Evolutionary conservation across 1,140 invertebrate genomes (phyloP).

Genomic region (Acyrthosiphon pisum): DNA sequence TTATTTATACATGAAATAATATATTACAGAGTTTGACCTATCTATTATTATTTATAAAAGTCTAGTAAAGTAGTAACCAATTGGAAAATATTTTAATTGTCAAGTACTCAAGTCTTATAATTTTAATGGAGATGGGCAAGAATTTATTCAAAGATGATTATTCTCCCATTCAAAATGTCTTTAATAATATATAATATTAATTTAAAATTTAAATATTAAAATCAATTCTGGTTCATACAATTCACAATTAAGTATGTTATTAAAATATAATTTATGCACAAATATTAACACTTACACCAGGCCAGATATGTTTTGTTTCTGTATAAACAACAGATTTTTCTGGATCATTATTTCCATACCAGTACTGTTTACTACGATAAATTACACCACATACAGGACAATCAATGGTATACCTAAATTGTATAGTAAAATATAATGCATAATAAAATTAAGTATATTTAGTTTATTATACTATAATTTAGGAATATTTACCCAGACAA

Average conservation of each 20-base stretch:
- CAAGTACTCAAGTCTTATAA: background rate
- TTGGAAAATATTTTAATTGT: background rate
- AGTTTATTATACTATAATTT: background rate
- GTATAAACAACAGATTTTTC: constrained; percentile 73
- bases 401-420: constrained; percentile 73
- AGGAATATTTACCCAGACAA: constrained; percentile 74
- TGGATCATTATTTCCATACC: constrained; percentile 84
- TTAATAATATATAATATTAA: no score
- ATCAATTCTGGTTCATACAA: no score
- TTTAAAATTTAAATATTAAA: no score
- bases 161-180: no score
- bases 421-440: background rate
- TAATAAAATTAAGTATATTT: background rate
- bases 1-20: background rate
- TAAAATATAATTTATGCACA: no score
- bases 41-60: background rate
- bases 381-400: constrained; percentile 84
- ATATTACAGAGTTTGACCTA: background rate
- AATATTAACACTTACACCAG: constrained; percentile 67
- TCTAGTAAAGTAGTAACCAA: background rate
- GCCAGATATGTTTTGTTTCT: constrained; percentile 84
- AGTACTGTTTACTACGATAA: constrained; percentile 81
- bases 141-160: no score
- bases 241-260: background rate
- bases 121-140: background rate